Evolutionary conservation across 2,888 invertebrate species (phyloP).

Genomic region (Ceramica pisi): DNA sequence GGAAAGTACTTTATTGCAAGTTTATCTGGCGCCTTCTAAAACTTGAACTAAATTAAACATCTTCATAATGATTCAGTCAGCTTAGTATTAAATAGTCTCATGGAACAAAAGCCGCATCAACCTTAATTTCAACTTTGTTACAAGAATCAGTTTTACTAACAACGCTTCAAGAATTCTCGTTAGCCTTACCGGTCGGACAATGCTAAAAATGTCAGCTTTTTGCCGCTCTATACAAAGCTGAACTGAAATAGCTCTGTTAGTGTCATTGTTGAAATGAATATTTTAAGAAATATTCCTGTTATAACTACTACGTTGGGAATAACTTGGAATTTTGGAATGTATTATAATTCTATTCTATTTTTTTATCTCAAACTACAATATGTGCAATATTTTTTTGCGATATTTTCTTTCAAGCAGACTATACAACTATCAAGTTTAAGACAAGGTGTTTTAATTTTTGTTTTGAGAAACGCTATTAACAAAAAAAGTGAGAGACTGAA

Average conservation of each 20-base stretch:
- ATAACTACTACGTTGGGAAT: conserved; percentile 11
- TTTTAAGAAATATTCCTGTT: conserved; percentile 37
- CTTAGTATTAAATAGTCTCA: neutral
- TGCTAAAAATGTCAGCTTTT: conserved; percentile 70
- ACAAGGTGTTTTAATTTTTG: too few species aligned
- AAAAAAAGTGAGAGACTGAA: neutral
- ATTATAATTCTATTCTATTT: conserved; percentile 27
- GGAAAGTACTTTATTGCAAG: too few species aligned
- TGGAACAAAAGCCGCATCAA: neutral
- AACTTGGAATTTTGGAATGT: conserved; percentile 1
- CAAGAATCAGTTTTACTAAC: conserved; percentile 25
- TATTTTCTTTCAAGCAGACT: neutral
- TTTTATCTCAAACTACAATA: neutral
- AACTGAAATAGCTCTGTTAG: conserved; percentile 71
- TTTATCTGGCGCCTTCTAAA: too few species aligned
- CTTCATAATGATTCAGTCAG: neutral
- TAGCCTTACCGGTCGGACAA: conserved; percentile 60
- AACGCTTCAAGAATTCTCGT: conserved; percentile 60
- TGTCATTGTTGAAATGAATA: conserved; percentile 68
- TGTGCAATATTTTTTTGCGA: neutral
- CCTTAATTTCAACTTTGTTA: conserved; percentile 18
- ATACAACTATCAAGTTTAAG: neutral
- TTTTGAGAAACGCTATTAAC: neutral
- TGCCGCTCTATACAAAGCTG: conserved; percentile 56
- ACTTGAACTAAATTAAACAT: too few species aligned